Conservation (phyloP, 2,113 vertebrate species). For the Seriola aureovittata region DNA sequence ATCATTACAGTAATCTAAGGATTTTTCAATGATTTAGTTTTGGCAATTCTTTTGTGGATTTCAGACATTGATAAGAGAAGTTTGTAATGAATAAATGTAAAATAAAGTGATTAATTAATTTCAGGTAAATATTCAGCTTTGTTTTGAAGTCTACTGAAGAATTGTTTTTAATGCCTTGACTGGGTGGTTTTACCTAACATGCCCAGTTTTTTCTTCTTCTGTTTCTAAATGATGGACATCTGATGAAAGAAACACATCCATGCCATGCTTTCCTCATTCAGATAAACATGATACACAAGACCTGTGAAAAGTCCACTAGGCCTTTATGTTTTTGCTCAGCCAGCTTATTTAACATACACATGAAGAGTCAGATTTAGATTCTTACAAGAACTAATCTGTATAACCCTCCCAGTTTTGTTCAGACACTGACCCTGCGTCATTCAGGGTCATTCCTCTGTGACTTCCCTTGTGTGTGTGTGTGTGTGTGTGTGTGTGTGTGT, state of each 20-base stretch:
- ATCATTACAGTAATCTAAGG: neutral
- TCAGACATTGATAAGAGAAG: neutral
- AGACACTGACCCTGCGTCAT: slow-evolving; percentile 79
- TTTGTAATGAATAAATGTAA: neutral
- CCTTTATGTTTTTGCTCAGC: neutral
- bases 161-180: no score
- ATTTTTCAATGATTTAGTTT: neutral
- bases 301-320: slow-evolving; percentile 4
- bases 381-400: slow-evolving; percentile 65
- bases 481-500: slow-evolving; percentile 49
- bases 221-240: neutral
- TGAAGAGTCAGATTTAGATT: slow-evolving; percentile 17
- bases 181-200: no score
- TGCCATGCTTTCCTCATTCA: neutral
- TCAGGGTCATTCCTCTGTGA: slow-evolving; percentile 78
- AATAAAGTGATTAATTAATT: neutral
- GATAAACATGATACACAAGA: neutral
- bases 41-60: neutral
- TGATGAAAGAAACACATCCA: neutral
- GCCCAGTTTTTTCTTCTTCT: neutral
- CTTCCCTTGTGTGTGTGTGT: slow-evolving; percentile 49
- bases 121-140: neutral
- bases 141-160: no score
- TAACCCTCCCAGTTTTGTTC: slow-evolving; percentile 63
- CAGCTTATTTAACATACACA: neutral